Base-by-base conservation (phyloP, 2,797 vertebrate species). In the Masticophis lateralis region DNA sequence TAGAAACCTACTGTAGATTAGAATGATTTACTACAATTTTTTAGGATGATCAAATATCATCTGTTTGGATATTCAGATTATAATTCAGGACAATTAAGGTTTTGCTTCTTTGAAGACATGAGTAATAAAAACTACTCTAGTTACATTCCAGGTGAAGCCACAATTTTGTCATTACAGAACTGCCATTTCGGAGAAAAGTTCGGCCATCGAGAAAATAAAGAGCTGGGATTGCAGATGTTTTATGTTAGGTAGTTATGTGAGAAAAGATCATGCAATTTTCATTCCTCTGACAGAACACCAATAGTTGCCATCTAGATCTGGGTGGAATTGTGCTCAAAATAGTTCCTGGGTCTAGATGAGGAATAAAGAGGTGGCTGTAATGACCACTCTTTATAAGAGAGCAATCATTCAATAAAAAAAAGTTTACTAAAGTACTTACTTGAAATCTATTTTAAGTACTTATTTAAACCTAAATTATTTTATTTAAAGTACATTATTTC, bases 1-100 rank as follows among this genome's bases (percentile, higher is more conserved):
- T 92, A 89, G 55, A 92, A 94, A 94, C 93, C 93, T 69, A 51
- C 47, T 51, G 47, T 51, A 92, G 91, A 94, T 94, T 59, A 94
- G 53, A 93, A 59, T 88, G 87, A 93, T 61, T 92, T 92, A 92
- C 95, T 95, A 79, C 93, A 95, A 56, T n/a, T 28, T 28, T 94
- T 92, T 93, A 94, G 95, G 94, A 90, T 22, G 27, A 87, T 93
- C 94, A 94, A 83, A 53, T 91, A 43, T 10, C 88, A 92, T 94
- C 87, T 87, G 69, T 57, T 9, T 0, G 1, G 14, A 89, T 20
- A 94, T 95, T 91, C 59, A 61, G 90, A 91, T 89, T 94, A 93
- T 91, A 88, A 93, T 93, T 93, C 92, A 93, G 88, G n/a, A 56
- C 88, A 94, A 25, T 2, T 74, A 94, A 27, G 59, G 66, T 43